Percentiles rank a stretch among this genome's conserved stretches.
phyloP scores from a whole-genome alignment of 1,140 invertebrate genomes.

The Maconellicoccus hirsutus region DNA sequence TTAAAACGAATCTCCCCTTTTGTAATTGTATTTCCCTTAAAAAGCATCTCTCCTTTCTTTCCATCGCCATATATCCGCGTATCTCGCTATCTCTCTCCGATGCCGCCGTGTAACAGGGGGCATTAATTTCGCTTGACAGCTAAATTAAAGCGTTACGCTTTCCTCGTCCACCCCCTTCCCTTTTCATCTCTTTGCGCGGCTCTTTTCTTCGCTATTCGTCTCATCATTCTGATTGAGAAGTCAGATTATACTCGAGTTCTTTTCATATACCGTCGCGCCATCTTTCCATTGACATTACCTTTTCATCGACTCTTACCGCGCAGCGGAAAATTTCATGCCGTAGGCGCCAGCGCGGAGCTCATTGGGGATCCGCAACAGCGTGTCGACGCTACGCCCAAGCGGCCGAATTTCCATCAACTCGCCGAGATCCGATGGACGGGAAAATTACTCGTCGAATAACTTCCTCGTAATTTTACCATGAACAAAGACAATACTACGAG shows the following conservation, averaged over 20 bases:
- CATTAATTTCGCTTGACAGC: slow-evolving; percentile 3
- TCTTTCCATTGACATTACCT: background rate
- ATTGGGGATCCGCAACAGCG: too few species aligned
- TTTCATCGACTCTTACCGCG: background rate
- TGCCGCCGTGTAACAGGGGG: background rate
- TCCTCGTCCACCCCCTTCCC: background rate
- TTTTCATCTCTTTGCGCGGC: too few species aligned
- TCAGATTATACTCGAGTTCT: background rate
- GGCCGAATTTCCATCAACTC: too few species aligned
- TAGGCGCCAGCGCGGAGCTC: too few species aligned
- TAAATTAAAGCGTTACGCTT: background rate
- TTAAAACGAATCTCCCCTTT: background rate
- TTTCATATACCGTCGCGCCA: background rate
- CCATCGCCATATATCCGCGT: background rate
- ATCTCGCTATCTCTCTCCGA: too few species aligned
- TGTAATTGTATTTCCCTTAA: background rate
- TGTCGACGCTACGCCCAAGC: too few species aligned
- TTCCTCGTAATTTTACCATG: too few species aligned
- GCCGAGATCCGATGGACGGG: too few species aligned
- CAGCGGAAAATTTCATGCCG: too few species aligned
- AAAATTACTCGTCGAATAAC: too few species aligned
- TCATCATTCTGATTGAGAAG: slow-evolving; percentile 8
- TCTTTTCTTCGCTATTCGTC: background rate
- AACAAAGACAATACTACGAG: too few species aligned
- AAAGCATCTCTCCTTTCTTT: background rate